Conservation (phyloP, 2,888 invertebrate species). For the Tetheella fluctuosa region DNA sequence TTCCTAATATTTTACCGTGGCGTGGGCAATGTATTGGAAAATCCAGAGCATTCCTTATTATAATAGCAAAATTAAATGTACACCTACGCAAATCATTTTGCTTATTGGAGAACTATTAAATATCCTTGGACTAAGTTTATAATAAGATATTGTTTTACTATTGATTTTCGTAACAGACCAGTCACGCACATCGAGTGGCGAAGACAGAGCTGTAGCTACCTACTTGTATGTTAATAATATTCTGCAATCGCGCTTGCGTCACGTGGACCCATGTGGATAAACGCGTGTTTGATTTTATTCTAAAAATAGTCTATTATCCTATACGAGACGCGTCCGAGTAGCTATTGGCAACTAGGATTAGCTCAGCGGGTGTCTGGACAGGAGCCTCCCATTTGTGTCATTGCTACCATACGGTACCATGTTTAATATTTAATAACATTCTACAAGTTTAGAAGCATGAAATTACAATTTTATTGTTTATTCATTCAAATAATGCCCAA, state of each 20-base stretch:
- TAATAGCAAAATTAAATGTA: background rate
- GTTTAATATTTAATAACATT: conserved; percentile 23
- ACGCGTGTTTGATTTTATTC: conserved; percentile 70
- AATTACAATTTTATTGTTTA: background rate
- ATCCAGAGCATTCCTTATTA: conserved; percentile 6
- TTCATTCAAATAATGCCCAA: conserved; percentile 2
- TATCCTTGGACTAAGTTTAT: conserved; percentile 53
- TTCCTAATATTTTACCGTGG: background rate
- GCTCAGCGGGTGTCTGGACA: conserved; percentile 64
- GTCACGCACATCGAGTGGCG: conserved; percentile 53
- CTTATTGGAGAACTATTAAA: conserved; percentile 13
- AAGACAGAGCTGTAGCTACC: conserved; percentile 42
- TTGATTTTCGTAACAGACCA: conserved; percentile 58
- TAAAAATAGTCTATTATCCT: conserved; percentile 74
- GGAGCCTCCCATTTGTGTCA: conserved; percentile 26
- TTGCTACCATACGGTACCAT: conserved; percentile 25
- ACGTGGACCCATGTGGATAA: conserved; percentile 64
- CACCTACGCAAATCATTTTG: background rate
- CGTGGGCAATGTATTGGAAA: background rate
- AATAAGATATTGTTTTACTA: conserved; percentile 54
- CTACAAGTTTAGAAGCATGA: background rate
- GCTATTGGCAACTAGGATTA: conserved; percentile 50
- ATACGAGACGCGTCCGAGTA: conserved; percentile 15
- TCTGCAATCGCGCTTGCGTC: conserved; percentile 57
- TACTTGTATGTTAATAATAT: conserved; percentile 43